Base-by-base conservation (phyloP, 2,888 invertebrate species). In the Antheraea yamamai region DNA sequence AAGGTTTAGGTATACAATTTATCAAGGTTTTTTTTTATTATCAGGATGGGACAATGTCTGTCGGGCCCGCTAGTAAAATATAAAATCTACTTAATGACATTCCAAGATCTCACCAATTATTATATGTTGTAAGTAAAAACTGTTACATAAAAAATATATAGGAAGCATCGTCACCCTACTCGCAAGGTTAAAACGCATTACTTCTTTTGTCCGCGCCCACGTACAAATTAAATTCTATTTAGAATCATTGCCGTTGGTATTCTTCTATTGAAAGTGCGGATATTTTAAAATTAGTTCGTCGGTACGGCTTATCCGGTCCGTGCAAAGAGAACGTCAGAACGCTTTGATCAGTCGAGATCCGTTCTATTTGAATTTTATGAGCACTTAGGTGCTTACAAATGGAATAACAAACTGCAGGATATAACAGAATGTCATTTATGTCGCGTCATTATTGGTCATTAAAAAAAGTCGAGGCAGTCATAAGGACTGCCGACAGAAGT, bases 201-300 rank as follows among this genome's bases (percentile, higher is more conserved):
- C 30, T 20, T 30, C 64, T 66, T 66, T 66, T 66, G 64, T 66
- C 26, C 26, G 64, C 64, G 30, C 64, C 64, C 64, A 66, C 64
- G 64, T 66, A 30, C 64, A 66, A 66, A 66, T 66, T 66, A 66
- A 26, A 66, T 66, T 66, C 64, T 66, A 66, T 66, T 66, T 66
- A 66, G 64, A 66, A 18, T 66, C 30, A 30, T 66, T 66, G 64
- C 64, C 26, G 16, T 66, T 61, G 26, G 10, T 66, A 30, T 66
- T 30, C 64, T 30, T 30, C 64, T 66, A 66, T 66, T 66, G 14
- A 30, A 66, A 66, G 30, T 30, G 64, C 64, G 26, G 64, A 30
- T 26, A 66, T 30, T 66, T 66, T 66, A 66, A 66, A 66, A 66
- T 66, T 66, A 66, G 30, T 30, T 16, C 64, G 30, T 16, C 64